Conservation (phyloP, 2,113 vertebrate species). For the Bucco capensis region DNA sequence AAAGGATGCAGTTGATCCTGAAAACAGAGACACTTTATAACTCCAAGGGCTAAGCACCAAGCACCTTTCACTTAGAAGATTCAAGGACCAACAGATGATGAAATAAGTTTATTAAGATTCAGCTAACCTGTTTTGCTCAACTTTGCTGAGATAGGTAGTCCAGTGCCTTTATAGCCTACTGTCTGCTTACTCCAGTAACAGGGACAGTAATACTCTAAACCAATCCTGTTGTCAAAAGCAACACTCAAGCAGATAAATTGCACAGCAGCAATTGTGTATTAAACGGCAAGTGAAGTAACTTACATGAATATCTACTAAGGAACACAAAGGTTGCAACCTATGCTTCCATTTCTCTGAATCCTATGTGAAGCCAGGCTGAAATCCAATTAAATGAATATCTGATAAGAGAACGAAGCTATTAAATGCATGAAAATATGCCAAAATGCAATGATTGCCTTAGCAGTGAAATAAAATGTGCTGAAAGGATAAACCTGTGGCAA, state of each 20-base stretch:
- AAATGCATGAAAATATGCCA: conserved; percentile 28
- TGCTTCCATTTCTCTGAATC: conserved; percentile 36
- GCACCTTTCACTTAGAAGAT: not conserved
- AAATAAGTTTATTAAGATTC: not conserved
- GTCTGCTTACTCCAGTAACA: not conserved
- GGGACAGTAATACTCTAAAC: not conserved
- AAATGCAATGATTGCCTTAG: not conserved
- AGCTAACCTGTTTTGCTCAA: not conserved
- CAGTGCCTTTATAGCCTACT: not conserved
- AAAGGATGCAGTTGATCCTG: not conserved
- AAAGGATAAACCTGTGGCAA: conserved; percentile 35
- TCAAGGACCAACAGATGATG: not conserved
- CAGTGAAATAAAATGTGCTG: conserved; percentile 4
- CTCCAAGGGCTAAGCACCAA: not conserved
- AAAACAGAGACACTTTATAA: not conserved
- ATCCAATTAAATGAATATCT: conserved; percentile 59
- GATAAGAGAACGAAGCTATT: conserved; percentile 52
- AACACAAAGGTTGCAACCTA: conserved; percentile 15
- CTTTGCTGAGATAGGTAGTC: not conserved
- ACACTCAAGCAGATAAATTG: conserved; percentile 13
- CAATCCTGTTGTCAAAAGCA: not conserved
- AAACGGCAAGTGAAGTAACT: conserved; percentile 4
- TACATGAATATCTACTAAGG: not conserved
- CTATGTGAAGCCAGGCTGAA: conserved; percentile 4
- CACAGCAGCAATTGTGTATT: not conserved